Evolutionary conservation across 2,888 invertebrate species (phyloP).

Genomic region (Cloeon dipterum): DNA sequence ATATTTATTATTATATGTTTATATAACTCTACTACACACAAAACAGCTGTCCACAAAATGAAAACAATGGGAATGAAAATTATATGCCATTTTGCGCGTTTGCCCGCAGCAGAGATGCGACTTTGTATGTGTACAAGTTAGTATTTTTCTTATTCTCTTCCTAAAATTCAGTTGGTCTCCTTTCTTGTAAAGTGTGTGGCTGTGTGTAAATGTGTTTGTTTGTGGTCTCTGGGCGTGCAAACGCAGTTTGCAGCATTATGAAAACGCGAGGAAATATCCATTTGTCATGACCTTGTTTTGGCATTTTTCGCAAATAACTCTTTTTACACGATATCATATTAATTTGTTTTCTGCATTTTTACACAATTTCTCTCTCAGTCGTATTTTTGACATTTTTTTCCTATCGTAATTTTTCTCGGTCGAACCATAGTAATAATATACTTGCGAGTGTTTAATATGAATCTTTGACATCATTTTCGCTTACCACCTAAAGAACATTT

Average conservation of each 20-base stretch:
- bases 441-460: neutral
- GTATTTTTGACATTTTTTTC: too few species aligned
- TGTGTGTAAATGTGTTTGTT: too few species aligned
- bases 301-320: too few species aligned
- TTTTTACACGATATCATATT: too few species aligned
- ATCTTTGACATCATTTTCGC: neutral
- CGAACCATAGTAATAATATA: neutral
- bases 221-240: neutral
- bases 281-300: too few species aligned
- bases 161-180: neutral
- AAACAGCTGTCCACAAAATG: conserved; percentile 1
- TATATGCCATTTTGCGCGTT: neutral
- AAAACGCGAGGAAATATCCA: neutral
- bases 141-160: neutral
- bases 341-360: too few species aligned
- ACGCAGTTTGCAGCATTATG: neutral
- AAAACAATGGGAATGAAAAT: neutral
- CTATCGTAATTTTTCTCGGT: neutral
- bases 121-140: neutral
- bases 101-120: neutral
- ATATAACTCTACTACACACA: conserved; percentile 1
- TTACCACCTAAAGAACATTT: neutral
- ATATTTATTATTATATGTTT: neutral
- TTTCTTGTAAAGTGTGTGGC: too few species aligned
- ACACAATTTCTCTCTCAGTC: too few species aligned